phyloP scores from a whole-genome alignment of 2,797 vertebrate species.

The Limosa lapponica region DNA sequence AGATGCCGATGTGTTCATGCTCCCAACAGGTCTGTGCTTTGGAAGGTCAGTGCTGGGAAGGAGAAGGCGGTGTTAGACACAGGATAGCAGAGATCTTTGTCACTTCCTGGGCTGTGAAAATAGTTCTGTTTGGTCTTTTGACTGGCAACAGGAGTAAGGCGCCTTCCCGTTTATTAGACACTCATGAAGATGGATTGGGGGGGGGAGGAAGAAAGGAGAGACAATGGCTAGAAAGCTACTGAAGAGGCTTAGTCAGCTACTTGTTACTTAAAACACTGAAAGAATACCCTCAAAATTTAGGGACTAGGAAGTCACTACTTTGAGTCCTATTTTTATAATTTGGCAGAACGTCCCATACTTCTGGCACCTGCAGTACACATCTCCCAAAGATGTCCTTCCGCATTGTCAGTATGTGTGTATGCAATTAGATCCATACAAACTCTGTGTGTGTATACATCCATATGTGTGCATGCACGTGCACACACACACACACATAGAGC shows the following conservation, averaged over 20 bases:
- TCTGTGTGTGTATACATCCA: background rate
- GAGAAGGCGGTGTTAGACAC: background rate
- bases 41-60: background rate
- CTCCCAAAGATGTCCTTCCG: background rate
- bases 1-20: background rate
- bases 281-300: background rate
- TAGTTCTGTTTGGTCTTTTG: background rate
- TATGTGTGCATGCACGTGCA: accelerated
- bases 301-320: background rate
- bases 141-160: background rate
- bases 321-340: background rate
- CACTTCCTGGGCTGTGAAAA: background rate
- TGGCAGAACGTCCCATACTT: background rate
- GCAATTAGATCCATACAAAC: background rate
- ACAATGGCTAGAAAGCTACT: background rate
- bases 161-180: background rate
- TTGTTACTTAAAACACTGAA: background rate
- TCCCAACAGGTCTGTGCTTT: background rate
- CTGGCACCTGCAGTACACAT: background rate
- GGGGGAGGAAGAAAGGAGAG: no score
- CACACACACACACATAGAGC: no score
- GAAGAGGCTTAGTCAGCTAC: background rate
- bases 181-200: background rate
- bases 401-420: accelerated
- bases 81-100: background rate